Percentiles rank a stretch among this genome's conserved stretches.
Conservation (phyloP, 2,797 vertebrate genomes). For the Coendou prehensilis region DNA sequence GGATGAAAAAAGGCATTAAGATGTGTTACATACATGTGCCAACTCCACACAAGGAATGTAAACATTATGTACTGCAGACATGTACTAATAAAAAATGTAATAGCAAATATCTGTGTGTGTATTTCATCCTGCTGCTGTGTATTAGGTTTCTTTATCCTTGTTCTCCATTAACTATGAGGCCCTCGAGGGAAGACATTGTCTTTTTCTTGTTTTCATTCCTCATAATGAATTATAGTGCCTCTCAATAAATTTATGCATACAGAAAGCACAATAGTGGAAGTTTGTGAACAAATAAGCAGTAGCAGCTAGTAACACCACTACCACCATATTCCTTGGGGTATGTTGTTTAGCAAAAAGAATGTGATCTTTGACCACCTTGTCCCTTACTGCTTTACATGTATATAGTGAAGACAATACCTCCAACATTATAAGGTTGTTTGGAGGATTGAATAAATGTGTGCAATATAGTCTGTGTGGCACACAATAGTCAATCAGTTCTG, state of each 20-base stretch:
- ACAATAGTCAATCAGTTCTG: background rate
- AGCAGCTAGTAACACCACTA: background rate
- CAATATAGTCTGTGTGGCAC: background rate
- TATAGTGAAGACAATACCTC: background rate
- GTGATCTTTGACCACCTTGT: background rate
- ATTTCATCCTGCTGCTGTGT: background rate
- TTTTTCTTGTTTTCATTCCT: background rate
- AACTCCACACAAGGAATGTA: background rate
- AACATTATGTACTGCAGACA: background rate
- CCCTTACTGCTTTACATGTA: background rate
- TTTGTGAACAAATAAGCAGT: background rate
- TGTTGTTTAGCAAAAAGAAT: background rate
- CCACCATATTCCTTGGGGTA: background rate
- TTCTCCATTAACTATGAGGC: background rate
- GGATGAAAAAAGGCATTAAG: background rate
- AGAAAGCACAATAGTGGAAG: background rate
- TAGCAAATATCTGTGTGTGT: background rate
- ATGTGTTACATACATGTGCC: background rate
- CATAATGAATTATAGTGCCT: background rate
- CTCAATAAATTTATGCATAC: background rate
- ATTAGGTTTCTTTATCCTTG: constrained; percentile 18
- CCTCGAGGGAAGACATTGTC: background rate
- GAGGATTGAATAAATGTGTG: background rate
- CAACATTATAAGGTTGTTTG: background rate
- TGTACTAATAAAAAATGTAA: background rate